A percentile compares a stretch with the other conserved stretches of the same genome.
Evolutionary conservation across 1,140 invertebrate genomes (phyloP).

Genomic region (Drepana arcuata): DNA sequence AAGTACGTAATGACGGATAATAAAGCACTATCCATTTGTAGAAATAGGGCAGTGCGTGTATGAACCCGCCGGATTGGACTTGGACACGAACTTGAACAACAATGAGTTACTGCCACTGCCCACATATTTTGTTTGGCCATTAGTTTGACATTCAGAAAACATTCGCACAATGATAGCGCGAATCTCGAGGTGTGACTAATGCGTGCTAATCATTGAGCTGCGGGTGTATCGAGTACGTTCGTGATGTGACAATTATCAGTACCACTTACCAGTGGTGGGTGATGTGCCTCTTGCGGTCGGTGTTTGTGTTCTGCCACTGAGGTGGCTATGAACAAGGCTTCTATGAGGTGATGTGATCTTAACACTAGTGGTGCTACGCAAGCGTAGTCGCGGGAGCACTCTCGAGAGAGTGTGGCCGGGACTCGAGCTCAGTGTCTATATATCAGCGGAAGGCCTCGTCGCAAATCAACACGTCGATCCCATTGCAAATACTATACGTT

Average conservation of each 20-base stretch:
- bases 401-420: slow-evolving; percentile 42
- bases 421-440: slow-evolving; percentile 34
- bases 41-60: slow-evolving; percentile 5
- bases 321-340: slow-evolving; percentile 55
- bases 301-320: slow-evolving; percentile 46
- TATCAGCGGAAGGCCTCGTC: slow-evolving; percentile 36
- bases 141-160: too few species aligned
- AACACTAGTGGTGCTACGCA: slow-evolving; percentile 47
- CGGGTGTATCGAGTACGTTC: slow-evolving; percentile 8
- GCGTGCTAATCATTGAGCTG: slow-evolving; percentile 15
- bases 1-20: slow-evolving; percentile 10
- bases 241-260: slow-evolving; percentile 25
- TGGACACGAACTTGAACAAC: too few species aligned
- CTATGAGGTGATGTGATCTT: slow-evolving; percentile 41
- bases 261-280: slow-evolving; percentile 32
- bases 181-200: slow-evolving; percentile 5
- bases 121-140: too few species aligned
- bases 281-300: slow-evolving; percentile 33
- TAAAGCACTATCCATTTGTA: slow-evolving; percentile 4
- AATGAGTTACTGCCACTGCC: too few species aligned
- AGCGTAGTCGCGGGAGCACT: slow-evolving; percentile 40
- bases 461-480: slow-evolving; percentile 46
- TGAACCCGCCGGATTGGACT: too few species aligned
- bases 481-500: slow-evolving; percentile 52
- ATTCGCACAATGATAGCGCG: too few species aligned